Conservation (phyloP, 2,113 vertebrate genomes). For the Caranx ignobilis region DNA sequence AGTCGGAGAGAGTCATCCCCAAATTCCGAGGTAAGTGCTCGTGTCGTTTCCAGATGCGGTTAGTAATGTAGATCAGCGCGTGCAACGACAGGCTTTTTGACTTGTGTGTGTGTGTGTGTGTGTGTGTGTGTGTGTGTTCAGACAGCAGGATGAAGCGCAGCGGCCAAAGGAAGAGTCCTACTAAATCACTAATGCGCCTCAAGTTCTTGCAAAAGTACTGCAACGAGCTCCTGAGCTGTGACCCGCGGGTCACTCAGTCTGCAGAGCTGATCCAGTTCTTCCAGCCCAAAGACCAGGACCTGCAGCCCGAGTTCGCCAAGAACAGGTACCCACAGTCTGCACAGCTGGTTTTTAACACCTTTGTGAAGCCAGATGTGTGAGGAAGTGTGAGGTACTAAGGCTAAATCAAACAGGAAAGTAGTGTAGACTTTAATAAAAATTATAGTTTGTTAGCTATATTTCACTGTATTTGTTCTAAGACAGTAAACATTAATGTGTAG, state of each 20-base stretch:
- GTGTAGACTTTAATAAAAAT: too few species aligned
- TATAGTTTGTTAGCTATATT: too few species aligned
- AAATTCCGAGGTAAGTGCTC: conserved; percentile 73
- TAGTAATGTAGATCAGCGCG: rapidly evolving
- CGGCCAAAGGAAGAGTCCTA: conserved; percentile 26
- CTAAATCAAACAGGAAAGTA: too few species aligned
- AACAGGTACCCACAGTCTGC: conserved; percentile 82
- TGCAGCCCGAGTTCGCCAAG: conserved; percentile 85
- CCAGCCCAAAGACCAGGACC: conserved; percentile 84
- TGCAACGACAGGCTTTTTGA: background rate
- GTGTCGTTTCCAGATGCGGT: too few species aligned
- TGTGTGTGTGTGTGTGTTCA: conserved; percentile 19
- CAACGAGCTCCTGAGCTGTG: conserved; percentile 77
- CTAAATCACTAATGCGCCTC: conserved; percentile 76
- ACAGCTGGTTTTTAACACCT: background rate
- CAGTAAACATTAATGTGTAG: too few species aligned
- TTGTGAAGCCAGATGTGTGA: too few species aligned
- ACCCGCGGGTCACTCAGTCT: conserved; percentile 75
- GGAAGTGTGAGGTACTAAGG: too few species aligned
- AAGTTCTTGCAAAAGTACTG: conserved; percentile 87
- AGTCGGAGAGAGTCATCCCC: conserved; percentile 78
- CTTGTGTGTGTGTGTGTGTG: background rate
- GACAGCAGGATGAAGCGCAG: conserved; percentile 34
- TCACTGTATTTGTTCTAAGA: too few species aligned
- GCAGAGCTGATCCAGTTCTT: conserved; percentile 86